A percentile compares a stretch with the other conserved stretches of the same genome.
Evolutionary conservation across 1,140 invertebrate species (phyloP).

Genomic region (Lasioglossum baleicum): DNA sequence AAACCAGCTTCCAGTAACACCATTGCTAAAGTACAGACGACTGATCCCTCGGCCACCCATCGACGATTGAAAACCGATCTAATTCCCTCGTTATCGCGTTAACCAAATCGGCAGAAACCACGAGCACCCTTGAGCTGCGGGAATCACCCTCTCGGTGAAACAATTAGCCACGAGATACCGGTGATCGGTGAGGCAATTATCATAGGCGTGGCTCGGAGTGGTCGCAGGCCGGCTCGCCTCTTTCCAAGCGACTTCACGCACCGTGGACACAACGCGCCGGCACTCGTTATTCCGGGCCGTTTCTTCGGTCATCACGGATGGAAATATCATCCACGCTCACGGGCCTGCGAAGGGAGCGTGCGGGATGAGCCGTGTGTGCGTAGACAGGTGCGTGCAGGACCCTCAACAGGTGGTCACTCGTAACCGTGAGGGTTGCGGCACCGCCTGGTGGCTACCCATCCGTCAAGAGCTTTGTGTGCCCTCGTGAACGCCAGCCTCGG

Average conservation of each 20-base stretch:
- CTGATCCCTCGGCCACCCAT: too few relatives aligned
- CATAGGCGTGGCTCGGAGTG: too few relatives aligned
- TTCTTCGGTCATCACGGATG: constrained; percentile 57
- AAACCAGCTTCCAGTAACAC: too few relatives aligned
- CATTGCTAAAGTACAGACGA: too few relatives aligned
- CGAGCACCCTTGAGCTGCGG: too few relatives aligned
- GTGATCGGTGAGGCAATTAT: too few relatives aligned
- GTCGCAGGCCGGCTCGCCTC: too few relatives aligned
- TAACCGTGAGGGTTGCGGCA: constrained; percentile 64
- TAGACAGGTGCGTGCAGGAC: constrained; percentile 74
- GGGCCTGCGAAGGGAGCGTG: constrained; percentile 4
- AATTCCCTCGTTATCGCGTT: too few relatives aligned
- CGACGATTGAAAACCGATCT: too few relatives aligned
- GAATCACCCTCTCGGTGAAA: too few relatives aligned
- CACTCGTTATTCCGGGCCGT: constrained; percentile 55
- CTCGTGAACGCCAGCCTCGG: constrained; percentile 50
- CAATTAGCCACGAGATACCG: too few relatives aligned
- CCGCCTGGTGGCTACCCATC: constrained; percentile 76
- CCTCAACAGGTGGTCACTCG: constrained; percentile 79
- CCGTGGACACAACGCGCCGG: constrained; percentile 18
- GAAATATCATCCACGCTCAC: constrained; percentile 43
- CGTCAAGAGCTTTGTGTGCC: constrained; percentile 78
- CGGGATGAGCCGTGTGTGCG: constrained; percentile 67
- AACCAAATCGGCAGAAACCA: too few relatives aligned
- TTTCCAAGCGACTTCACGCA: constrained; percentile 23